These are phyloP conservation scores for Muscicapa striata DNA, from an alignment of 2,797 vertebrate species.

Conservation along the genomic window DNA sequence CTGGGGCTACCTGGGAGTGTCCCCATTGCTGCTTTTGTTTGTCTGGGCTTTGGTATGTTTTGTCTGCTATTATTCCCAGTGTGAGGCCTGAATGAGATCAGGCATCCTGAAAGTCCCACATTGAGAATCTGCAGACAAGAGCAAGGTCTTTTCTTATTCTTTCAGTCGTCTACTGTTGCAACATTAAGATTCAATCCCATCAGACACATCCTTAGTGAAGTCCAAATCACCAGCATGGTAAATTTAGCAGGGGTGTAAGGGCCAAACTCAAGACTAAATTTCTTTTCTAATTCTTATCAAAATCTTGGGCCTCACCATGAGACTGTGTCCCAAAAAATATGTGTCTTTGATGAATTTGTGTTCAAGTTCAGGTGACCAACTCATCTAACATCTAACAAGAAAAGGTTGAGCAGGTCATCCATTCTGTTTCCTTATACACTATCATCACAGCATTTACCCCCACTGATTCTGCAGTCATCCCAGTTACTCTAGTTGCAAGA, in stretches of 20 bases:
- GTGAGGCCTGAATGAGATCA: background rate
- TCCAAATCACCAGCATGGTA: background rate
- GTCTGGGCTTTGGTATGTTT: rapidly evolving
- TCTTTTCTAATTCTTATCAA: background rate
- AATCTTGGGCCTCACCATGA: background rate
- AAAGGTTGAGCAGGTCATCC: background rate
- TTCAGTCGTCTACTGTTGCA: background rate
- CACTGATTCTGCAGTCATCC: background rate
- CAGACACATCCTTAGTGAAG: background rate
- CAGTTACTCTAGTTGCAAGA: background rate
- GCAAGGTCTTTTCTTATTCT: background rate
- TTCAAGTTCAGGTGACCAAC: background rate
- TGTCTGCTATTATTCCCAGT: background rate
- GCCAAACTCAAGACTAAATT: background rate
- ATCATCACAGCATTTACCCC: background rate
- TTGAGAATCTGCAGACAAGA: background rate
- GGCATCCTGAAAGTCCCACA: background rate
- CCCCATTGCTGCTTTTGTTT: background rate
- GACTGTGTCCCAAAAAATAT: background rate
- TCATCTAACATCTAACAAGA: background rate
- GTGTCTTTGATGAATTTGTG: background rate
- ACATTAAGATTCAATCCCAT: background rate
- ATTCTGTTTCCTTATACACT: background rate
- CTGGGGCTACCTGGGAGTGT: background rate
- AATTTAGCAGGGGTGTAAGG: background rate